Conservation (phyloP, 92 coral and sea anemone genomes). For the Meandrina meandrites region DNA sequence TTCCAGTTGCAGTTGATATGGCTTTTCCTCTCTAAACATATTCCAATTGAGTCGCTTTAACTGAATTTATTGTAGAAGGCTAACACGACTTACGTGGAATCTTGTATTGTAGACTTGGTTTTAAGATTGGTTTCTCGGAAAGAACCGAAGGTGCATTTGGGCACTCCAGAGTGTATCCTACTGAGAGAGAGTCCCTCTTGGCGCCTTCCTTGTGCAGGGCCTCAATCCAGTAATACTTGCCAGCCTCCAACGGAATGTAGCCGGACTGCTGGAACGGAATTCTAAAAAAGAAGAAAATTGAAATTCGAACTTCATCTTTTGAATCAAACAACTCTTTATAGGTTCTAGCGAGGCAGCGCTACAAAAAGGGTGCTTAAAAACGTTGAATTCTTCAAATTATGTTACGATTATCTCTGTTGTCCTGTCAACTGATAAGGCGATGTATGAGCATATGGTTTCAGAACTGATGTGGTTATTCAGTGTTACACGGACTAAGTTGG, state of each 20-base stretch:
- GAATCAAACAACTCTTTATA: background rate
- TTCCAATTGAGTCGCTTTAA: no score
- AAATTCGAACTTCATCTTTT: background rate
- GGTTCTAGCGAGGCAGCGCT: background rate
- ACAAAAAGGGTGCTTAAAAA: background rate
- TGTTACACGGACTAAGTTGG: background rate
- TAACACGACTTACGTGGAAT: conserved; percentile 75
- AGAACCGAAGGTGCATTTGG: conserved; percentile 65
- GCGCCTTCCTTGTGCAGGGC: conserved; percentile 84
- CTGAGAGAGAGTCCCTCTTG: conserved; percentile 65
- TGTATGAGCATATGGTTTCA: background rate
- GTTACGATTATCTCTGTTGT: no score
- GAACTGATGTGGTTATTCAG: no score
- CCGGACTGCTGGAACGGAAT: conserved; percentile 40
- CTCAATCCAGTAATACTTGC: conserved; percentile 88
- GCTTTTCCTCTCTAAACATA: no score
- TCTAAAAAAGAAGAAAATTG: background rate
- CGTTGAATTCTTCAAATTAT: no score
- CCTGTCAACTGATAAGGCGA: background rate
- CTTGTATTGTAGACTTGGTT: conserved; percentile 74
- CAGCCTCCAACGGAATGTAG: conserved; percentile 73
- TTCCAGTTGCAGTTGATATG: no score
- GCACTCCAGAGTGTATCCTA: conserved; percentile 82
- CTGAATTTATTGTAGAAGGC: background rate
- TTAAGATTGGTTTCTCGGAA: conserved; percentile 57